Base-by-base conservation (phyloP, 2,797 vertebrate genomes). In the Nasua narica region DNA sequence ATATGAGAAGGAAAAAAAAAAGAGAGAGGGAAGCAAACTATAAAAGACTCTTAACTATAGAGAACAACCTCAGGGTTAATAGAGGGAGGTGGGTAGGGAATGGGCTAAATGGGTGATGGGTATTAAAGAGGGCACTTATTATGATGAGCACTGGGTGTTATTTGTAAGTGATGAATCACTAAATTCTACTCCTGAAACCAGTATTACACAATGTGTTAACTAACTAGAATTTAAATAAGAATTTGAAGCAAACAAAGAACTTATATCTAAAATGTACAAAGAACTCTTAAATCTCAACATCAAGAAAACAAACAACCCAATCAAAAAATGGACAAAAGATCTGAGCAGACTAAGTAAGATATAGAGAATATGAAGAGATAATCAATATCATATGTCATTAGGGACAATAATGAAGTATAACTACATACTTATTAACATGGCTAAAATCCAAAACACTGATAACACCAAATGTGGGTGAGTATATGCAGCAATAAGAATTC, bases 301-400 rank as follows among this genome's bases (percentile, higher is more conserved):
- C 54, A 84, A 94, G 58, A 94, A 95, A 96, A 89, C 43, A 91
- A 89, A 87, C 54, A 62, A 91, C n/a, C 48, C 19, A 77, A 86
- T 50, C 0, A 85, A 81, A 77, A 72, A 74, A 35, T 65, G 43
- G 15, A 74, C 48, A 32, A 93, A 91, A 88, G 13, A 77, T 92
- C 69, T 89, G 46, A 90, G 94, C 15, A 88, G 72, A 78, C 29
- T 58, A 90, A 93, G 87, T 60, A 84, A 83, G 60, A 85, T 50
- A 95, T 1, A 87, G 14, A 90, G 70, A 79, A 65, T 52, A 60
- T 46, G 58, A 40, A 86, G 91, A 76, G 43, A 56, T 83, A 70
- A 37, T 92, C 82, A 95, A 70, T 40, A 90, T 54, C 19, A 46
- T 56, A 40, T 78, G 27, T 83, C 46, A 88, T 76, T 94, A 65